Base-by-base conservation (phyloP, 53 echinoderm and acorn worm species). In the Paracentrotus lividus region DNA sequence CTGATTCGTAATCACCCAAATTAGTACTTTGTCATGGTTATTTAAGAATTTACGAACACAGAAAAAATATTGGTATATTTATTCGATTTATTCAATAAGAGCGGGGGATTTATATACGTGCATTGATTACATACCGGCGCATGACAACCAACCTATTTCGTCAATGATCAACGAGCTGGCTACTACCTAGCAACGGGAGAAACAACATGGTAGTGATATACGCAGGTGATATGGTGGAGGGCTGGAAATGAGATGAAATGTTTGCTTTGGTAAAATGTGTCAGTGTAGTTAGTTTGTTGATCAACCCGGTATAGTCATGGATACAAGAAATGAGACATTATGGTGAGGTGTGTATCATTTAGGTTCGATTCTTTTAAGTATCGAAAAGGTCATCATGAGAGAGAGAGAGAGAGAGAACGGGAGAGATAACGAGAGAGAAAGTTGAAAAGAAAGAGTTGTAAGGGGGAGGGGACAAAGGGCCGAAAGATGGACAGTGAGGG, bases 191-290 rank as follows among this genome's bases (percentile, higher is more conserved):
- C 72, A 72, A 72, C 72, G 18, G 20, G 32, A 2, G 38, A 40
- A 7, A 40, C 72, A 72, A 72, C 72, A 72, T 72, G 72, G 40
- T 21, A 4, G 32, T 5, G 36, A 36, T 20, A 72, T 36, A 40
- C 40, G 40, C 72, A 72, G 72, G 72, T 72, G 72, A 64, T 64
- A 64, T 64, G 27, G 5, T 2, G 27, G 36, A 40, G 40, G 2
- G 72, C 38, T 40, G 72, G 7, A 40, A 72, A 18, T 16, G 72
- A 72, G 40, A 40, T 72, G 38, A 72, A 72, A 72, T 72, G 72
- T 72, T 72, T 72, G 72, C 72, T 72, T 72, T 72, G 36, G 72
- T 18, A 72, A n/a, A 38, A 72, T 36, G 72, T 72, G 72, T 72
- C 72, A 72, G 72, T 38, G 40, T 14, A 72, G 72, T 72, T 72